Conservation (phyloP, 1,140 invertebrate species). For the Drosophila tani region DNA sequence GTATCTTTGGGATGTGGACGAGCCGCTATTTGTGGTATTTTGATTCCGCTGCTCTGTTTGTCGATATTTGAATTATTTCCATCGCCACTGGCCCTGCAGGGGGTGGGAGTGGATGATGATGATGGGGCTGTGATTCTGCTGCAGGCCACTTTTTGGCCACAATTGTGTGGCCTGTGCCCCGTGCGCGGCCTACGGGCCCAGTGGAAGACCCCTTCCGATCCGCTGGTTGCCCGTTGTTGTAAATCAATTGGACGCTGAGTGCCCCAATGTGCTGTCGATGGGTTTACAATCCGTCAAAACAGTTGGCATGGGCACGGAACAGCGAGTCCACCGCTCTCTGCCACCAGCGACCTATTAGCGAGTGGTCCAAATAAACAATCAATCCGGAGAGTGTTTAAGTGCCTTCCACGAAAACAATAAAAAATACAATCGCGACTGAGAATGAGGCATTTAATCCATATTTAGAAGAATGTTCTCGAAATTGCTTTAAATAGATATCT, state of each 20-base stretch:
- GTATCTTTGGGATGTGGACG: conserved; percentile 59
- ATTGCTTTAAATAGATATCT: conserved; percentile 14
- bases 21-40: conserved; percentile 61
- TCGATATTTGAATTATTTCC: conserved; percentile 80
- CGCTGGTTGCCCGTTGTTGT: conserved; percentile 44
- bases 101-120: conserved; percentile 15
- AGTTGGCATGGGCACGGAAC: conserved; percentile 51
- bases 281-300: conserved; percentile 82
- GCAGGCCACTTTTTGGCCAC: conserved; percentile 74
- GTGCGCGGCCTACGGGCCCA: background rate
- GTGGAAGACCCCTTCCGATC: conserved; percentile 11
- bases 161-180: conserved; percentile 58
- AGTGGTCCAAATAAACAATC: conserved; percentile 55
- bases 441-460: background rate
- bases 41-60: conserved; percentile 55
- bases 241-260: conserved; percentile 73
- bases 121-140: conserved; percentile 36
- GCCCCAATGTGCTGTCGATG: conserved; percentile 78
- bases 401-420: conserved; percentile 31
- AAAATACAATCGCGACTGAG: background rate
- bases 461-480: conserved; percentile 4
- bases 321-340: conserved; percentile 59
- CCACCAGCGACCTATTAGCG: conserved; percentile 55
- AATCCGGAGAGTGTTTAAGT: conserved; percentile 24
- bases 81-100: conserved; percentile 54